phyloP scores from a whole-genome alignment of 2,888 invertebrate genomes.

The Trilocha varians region DNA sequence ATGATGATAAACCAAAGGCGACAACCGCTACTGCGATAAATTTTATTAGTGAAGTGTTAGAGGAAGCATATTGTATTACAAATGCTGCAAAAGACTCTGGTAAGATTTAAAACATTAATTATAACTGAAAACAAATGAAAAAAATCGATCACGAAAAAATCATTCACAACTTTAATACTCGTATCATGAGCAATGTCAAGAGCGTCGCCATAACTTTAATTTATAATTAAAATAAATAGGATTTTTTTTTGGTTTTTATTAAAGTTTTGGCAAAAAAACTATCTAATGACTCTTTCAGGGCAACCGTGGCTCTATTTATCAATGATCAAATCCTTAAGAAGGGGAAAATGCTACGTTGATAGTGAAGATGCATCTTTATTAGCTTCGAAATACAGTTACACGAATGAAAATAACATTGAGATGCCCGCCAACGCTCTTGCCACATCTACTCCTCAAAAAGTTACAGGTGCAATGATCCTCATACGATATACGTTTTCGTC shows the following conservation, averaged over 20 bases:
- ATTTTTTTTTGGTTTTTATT: no score
- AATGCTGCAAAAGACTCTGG: constrained; percentile 45
- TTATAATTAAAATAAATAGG: no score
- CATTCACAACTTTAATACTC: no score
- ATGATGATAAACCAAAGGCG: constrained; percentile 26
- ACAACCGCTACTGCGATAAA: constrained; percentile 45
- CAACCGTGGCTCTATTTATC: constrained; percentile 39
- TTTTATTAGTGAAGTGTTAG: constrained; percentile 51
- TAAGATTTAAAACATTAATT: constrained; percentile 16
- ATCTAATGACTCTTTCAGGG: constrained; percentile 19
- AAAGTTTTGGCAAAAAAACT: not conserved
- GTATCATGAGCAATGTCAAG: no score
- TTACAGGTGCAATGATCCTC: constrained; percentile 14
- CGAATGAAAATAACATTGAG: constrained; percentile 31
- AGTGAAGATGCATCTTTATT: constrained; percentile 25
- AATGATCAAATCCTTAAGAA: constrained; percentile 28
- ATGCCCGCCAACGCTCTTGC: constrained; percentile 29
- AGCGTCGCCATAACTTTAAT: no score
- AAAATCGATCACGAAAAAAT: no score
- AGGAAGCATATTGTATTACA: constrained; percentile 51
- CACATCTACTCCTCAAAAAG: constrained; percentile 56
- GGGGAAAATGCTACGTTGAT: constrained; percentile 19
- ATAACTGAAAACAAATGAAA: no score
- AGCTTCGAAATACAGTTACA: constrained; percentile 26
- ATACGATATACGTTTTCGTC: not conserved